These are phyloP conservation scores for Machimus rusticus DNA, from an alignment of 2,888 invertebrate genomes.

Conservation along the genomic window DNA sequence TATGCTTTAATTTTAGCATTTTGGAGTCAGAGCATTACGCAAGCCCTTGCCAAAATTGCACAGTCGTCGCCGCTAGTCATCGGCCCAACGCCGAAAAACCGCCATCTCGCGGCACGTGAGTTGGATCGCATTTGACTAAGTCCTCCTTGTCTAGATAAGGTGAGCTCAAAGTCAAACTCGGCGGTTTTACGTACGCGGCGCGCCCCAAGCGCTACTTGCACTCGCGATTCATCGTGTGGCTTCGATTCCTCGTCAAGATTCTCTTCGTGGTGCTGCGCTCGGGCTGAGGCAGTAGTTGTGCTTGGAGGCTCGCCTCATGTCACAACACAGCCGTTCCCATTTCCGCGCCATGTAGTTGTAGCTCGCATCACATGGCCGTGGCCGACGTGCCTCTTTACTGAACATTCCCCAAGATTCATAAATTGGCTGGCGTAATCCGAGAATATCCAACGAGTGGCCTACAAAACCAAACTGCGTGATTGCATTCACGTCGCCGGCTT, in stretches of 20 bases:
- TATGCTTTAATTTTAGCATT: background rate
- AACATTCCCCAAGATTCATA: background rate
- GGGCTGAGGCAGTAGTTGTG: background rate
- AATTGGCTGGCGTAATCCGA: background rate
- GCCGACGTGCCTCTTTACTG: background rate
- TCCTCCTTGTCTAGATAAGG: background rate
- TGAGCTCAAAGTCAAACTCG: background rate
- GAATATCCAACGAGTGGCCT: background rate
- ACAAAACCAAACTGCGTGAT: background rate
- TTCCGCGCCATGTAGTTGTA: background rate
- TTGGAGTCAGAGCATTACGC: background rate
- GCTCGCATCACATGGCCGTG: background rate
- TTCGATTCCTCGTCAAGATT: background rate
- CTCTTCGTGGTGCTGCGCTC: background rate
- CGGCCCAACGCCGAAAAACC: background rate
- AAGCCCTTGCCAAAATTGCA: background rate
- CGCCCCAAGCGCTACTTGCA: background rate
- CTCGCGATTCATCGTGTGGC: background rate
- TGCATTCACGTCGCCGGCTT: background rate
- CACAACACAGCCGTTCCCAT: background rate
- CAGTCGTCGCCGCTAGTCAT: background rate
- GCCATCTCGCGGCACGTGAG: background rate
- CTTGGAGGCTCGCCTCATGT: background rate
- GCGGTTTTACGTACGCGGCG: background rate
- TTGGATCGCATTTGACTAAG: background rate